These are phyloP conservation scores for Schizaphis graminum DNA, from an alignment of 2,888 invertebrate species.

Conservation along the genomic window DNA sequence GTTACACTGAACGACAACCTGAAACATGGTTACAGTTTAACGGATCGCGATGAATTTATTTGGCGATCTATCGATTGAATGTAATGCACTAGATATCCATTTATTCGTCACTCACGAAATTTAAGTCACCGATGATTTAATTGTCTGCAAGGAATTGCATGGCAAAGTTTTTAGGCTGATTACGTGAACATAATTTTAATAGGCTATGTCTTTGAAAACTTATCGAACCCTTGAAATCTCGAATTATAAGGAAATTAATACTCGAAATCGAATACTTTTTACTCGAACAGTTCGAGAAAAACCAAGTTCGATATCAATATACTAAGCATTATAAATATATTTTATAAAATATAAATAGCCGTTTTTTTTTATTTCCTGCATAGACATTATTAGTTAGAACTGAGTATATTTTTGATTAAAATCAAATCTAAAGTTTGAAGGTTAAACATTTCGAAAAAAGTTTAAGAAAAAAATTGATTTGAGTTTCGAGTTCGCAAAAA, in stretches of 20 bases:
- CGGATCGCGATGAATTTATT: not conserved
- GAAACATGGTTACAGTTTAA: not conserved
- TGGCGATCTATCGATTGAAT: not conserved
- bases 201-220: not conserved
- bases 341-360: not conserved
- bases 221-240: not conserved
- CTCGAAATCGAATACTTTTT: not conserved
- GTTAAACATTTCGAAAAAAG: not conserved
- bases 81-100: not conserved
- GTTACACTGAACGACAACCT: not conserved
- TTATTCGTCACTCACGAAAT: not conserved
- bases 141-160: not conserved
- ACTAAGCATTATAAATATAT: not conserved
- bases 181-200: not conserved
- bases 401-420: not conserved
- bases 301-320: not conserved
- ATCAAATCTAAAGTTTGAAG: not conserved
- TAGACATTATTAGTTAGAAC: not conserved
- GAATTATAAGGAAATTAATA: not conserved
- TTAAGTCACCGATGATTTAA: not conserved
- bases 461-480: not conserved
- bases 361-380: not conserved
- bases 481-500: not conserved
- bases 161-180: not conserved
- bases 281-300: not conserved